A percentile compares a stretch with the other conserved stretches of the same genome.
Conservation (phyloP, 2,888 invertebrate genomes). For the Lomographa bimaculata region DNA sequence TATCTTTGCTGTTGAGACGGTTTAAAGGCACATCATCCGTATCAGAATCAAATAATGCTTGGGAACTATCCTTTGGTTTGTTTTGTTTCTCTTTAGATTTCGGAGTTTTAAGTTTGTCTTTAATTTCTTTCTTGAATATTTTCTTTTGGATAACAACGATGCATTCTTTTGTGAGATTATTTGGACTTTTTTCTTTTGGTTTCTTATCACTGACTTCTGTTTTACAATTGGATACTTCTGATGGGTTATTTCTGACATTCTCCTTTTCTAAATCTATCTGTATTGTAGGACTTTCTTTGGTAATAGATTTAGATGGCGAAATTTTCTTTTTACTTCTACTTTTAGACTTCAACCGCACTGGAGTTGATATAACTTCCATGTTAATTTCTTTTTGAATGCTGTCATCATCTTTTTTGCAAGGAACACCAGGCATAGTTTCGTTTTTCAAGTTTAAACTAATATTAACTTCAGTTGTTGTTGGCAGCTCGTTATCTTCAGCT, state of each 20-base stretch:
- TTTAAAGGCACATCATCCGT: slow-evolving; percentile 64
- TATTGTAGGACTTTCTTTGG: not conserved
- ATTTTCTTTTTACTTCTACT: slow-evolving; percentile 16
- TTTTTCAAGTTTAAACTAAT: not conserved
- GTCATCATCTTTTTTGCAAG: slow-evolving; percentile 1
- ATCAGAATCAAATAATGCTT: slow-evolving; percentile 61
- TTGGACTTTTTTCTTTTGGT: slow-evolving; percentile 53
- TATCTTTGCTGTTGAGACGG: slow-evolving; percentile 44
- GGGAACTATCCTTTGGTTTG: slow-evolving; percentile 35
- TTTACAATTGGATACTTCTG: slow-evolving; percentile 2
- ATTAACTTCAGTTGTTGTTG: slow-evolving; percentile 24
- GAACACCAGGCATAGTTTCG: not conserved
- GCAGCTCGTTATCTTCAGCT: not conserved
- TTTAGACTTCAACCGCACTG: slow-evolving; percentile 12
- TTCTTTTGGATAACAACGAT: slow-evolving; percentile 72
- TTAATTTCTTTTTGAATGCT: slow-evolving; percentile 1
- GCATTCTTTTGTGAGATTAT: slow-evolving; percentile 71
- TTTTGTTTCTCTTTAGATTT: slow-evolving; percentile 24
- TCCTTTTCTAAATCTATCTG: slow-evolving; percentile 11
- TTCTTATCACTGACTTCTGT: slow-evolving; percentile 7
- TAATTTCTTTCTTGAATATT: slow-evolving; percentile 50
- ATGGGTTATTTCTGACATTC: slow-evolving; percentile 12
- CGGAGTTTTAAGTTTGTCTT: slow-evolving; percentile 18
- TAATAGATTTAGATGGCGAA: slow-evolving; percentile 7
- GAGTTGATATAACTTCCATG: slow-evolving; percentile 8